phyloP scores from a whole-genome alignment of 2,113 vertebrate genomes.

The Lophura nycthemera region DNA sequence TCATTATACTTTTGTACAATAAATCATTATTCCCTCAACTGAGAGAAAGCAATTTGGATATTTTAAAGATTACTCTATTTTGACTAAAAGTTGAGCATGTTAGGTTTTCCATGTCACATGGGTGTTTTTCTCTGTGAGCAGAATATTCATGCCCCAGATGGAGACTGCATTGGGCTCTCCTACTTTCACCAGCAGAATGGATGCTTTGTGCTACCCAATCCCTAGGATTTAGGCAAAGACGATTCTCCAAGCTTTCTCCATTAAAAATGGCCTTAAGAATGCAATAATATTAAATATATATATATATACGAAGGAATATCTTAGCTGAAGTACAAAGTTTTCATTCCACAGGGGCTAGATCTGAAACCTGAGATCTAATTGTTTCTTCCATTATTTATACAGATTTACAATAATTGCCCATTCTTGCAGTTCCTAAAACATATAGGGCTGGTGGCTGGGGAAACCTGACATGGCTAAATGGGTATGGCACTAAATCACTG shows the following conservation, averaged over 20 bases:
- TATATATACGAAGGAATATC: not conserved
- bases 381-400: not conserved
- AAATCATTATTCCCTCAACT: not conserved
- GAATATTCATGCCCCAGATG: not conserved
- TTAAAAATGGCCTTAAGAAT: not conserved
- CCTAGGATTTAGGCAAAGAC: not conserved
- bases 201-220: not conserved
- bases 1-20: not conserved
- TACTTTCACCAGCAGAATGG: not conserved
- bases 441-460: not conserved
- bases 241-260: not conserved
- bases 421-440: not conserved
- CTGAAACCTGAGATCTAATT: constrained; percentile 17
- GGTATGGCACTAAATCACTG: not conserved
- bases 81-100: not conserved
- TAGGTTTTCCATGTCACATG: not conserved
- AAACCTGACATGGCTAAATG: not conserved
- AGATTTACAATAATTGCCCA: not conserved
- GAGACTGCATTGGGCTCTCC: not conserved
- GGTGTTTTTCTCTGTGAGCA: not conserved
- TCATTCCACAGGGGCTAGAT: not conserved
- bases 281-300: not conserved
- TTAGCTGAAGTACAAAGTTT: not conserved
- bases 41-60: not conserved
- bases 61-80: not conserved